phyloP scores from a whole-genome alignment of 1,140 invertebrate genomes.

The Gryon sp. region DNA sequence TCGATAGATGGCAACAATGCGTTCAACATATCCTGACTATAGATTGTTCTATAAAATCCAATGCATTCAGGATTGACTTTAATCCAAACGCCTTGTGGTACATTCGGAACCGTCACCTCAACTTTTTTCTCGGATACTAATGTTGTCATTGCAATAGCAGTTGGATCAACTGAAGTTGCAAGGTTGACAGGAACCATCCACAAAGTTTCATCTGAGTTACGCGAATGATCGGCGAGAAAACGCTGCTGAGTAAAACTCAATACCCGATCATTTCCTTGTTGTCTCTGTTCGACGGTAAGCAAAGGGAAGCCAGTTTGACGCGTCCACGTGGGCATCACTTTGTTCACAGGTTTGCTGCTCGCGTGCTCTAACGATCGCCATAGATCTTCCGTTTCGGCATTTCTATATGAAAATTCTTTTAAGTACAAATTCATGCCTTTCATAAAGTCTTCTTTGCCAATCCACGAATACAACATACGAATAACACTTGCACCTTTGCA shows the following conservation, averaged over 20 bases:
- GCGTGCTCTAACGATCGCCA: slow-evolving; percentile 94
- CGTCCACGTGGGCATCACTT: slow-evolving; percentile 98
- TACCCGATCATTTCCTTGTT: slow-evolving; percentile 82
- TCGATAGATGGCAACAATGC: slow-evolving; percentile 89
- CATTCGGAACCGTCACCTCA: slow-evolving; percentile 85
- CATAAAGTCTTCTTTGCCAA: slow-evolving; percentile 95
- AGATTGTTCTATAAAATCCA: slow-evolving; percentile 93
- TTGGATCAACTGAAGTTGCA: slow-evolving; percentile 85
- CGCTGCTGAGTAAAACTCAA: slow-evolving; percentile 90
- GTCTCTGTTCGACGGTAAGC: slow-evolving; percentile 79
- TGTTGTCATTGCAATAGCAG: slow-evolving; percentile 79
- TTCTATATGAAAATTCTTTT: slow-evolving; percentile 90
- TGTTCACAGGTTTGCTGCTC: slow-evolving; percentile 93
- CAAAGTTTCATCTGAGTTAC: slow-evolving; percentile 74
- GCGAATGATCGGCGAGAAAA: slow-evolving; percentile 90
- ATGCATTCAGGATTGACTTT: slow-evolving; percentile 91
- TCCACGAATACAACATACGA: slow-evolving; percentile 97
- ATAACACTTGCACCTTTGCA: slow-evolving; percentile 96
- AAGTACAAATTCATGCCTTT: slow-evolving; percentile 97
- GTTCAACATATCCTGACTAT: slow-evolving; percentile 88
- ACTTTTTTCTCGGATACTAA: slow-evolving; percentile 85
- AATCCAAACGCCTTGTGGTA: slow-evolving; percentile 89
- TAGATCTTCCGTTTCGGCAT: slow-evolving; percentile 96
- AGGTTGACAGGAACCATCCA: slow-evolving; percentile 96
- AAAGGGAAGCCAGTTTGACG: slow-evolving; percentile 95